Base-by-base conservation (phyloP, 2,113 vertebrate species). In the Mesocricetus auratus region DNA sequence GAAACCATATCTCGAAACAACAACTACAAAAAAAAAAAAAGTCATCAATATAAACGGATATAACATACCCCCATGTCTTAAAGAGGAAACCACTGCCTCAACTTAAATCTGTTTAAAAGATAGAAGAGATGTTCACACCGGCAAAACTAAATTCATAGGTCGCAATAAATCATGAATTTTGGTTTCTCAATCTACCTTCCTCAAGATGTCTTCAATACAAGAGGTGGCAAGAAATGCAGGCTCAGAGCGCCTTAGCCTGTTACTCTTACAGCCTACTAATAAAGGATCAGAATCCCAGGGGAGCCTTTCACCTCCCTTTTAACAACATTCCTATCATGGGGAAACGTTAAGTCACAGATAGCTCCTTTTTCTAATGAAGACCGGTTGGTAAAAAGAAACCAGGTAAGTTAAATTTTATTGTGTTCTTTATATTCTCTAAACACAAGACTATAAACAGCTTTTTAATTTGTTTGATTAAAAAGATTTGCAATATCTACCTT, bases 401-500 rank as follows among this genome's bases (percentile, higher is more conserved):
- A 92, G 26, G 26, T 94, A 94, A 71, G 78, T 87, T 96, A 92
- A 93, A 91, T 83, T 94, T 93, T 85, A 95, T 10, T 86, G 50
- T 94, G 19, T 1, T 96, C 58, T 96, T 78, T 83, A 29, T 88
- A n/a, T 93, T 13, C 39, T 95, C n/a, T 93, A 94, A 94, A 89
- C 56, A 93, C 4, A 91, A 83, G 10, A 94, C 45, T 83, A 82
- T 73, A 90, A 89, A 92, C 21, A 90, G 33, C 79, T 95, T 83
- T 95, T 96, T 56, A 93, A 94, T 88, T 85, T 96, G 45, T 64
- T 94, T 96, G 50, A 94, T 95, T 92, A 86, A 93, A 95, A 94
- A 94, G 62, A 96, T 92, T 89, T 71, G n/a, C 36, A 94, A 85
- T 31, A 93, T 95, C 82, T 53, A 96, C 62, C 8, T 95, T 97